A percentile compares a stretch with the other conserved stretches of the same genome.
These are phyloP conservation scores for Ivindomyrus marchei DNA, from an alignment of 2,113 vertebrate species.

Conservation along the genomic window DNA sequence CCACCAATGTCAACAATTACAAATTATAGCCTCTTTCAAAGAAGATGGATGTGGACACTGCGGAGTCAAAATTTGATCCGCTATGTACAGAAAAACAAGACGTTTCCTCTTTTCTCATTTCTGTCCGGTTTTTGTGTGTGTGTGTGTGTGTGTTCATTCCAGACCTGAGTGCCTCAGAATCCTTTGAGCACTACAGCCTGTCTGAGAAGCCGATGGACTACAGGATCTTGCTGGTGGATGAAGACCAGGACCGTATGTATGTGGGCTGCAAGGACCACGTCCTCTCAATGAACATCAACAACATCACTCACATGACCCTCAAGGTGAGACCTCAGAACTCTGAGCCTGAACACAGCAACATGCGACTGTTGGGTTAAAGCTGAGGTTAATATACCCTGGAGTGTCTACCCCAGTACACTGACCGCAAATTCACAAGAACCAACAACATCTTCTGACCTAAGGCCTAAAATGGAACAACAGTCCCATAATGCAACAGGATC, in stretches of 20 bases:
- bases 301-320: conserved; percentile 82
- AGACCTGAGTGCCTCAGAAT: conserved; percentile 81
- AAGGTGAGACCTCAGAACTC: conserved; percentile 63
- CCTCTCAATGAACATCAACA: conserved; percentile 95
- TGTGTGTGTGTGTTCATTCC: conserved; percentile 33
- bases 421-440: not conserved
- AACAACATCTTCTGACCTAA: not conserved
- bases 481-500: not conserved
- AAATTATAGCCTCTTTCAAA: conserved; percentile 2
- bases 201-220: conserved; percentile 86
- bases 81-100: not conserved
- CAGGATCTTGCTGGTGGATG: conserved; percentile 93
- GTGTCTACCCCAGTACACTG: not conserved
- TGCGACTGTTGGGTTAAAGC: not conserved
- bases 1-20: not conserved
- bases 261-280: conserved; percentile 96
- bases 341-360: not conserved
- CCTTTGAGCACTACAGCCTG: conserved; percentile 78
- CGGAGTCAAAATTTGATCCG: not conserved
- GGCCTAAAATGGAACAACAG: not conserved
- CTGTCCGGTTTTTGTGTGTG: conserved; percentile 2
- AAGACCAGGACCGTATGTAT: conserved; percentile 95
- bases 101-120: not conserved
- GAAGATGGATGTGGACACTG: not conserved
- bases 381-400: not conserved